Base-by-base conservation (phyloP, 2,888 invertebrate genomes). In the Phengaris arion region DNA sequence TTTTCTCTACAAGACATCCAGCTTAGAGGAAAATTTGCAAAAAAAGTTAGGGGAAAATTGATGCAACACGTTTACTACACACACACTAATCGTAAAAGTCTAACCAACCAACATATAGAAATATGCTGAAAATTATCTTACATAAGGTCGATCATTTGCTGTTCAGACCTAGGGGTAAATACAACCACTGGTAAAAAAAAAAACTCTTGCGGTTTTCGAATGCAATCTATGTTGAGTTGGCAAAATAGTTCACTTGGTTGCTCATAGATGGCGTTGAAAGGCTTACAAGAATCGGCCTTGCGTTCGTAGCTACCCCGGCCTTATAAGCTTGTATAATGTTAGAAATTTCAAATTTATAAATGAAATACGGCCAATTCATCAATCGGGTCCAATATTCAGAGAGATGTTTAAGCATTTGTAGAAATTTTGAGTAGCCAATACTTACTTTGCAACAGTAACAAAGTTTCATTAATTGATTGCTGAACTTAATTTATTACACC, bases 391-490 rank as follows among this genome's bases (percentile, higher is more conserved):
- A 70, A 70, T 70, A 15, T 64, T 45, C 35, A 64, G n/a, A 51
- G 48, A 48, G 51, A 51, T 70, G 15, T 70, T 70, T 9, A 64
- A 70, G 10, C 48, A 70, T 70, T 70, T 70, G 70, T 70, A 70
- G 70, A 70, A 70, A 70, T 70, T 70, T 70, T 70, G 70, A 70
- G 70, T 51, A 70, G 46, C 69, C 69, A 69, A 69, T 48, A 35
- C 13, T 8, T 46, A 15, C 13, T 4, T 69, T 48, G 48, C 10
- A 52, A 12, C 52, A 3, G 52, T 12, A 52, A 12, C 52, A 12
- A 12, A 52, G 52, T 52, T 48, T 48, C 6, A 48, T 6, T 48
- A 48, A 48, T 48, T 48, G 35, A 22, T 64, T 10, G 12, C 35
- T 64, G 64, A 64, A 64, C 10, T 35, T 6, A 1, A 35, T 64